Percentiles rank a stretch among this genome's conserved stretches.
Conservation (phyloP, 2,888 invertebrate species). For the Caprella mutica region DNA sequence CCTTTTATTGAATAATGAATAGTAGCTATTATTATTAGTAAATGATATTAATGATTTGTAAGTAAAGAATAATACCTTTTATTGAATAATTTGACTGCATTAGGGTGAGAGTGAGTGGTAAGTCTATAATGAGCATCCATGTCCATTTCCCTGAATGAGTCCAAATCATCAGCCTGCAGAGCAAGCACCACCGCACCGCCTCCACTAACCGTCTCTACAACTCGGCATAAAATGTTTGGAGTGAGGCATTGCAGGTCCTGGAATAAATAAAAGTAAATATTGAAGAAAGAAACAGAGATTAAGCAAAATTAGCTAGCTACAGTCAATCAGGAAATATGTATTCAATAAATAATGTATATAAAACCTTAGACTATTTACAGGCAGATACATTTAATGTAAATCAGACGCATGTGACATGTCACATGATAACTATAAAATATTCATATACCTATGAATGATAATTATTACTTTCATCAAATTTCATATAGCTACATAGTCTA, state of each 20-base stretch:
- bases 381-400: neutral
- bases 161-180: constrained; percentile 64
- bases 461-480: too few species aligned
- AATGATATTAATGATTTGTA: too few species aligned
- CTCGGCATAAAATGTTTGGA: constrained; percentile 88
- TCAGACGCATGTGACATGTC: neutral
- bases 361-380: neutral
- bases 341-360: neutral
- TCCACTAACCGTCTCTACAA: constrained; percentile 95
- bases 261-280: too few species aligned
- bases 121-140: constrained; percentile 93
- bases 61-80: too few species aligned
- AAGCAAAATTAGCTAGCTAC: neutral
- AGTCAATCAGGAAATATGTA: neutral
- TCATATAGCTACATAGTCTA: too few species aligned
- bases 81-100: constrained; percentile 22
- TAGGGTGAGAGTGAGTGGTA: constrained; percentile 22
- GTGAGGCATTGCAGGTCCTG: constrained; percentile 95
- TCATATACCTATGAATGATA: too few species aligned
- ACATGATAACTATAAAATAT: too few species aligned
- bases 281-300: neutral
- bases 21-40: too few species aligned
- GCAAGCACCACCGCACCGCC: constrained; percentile 85
- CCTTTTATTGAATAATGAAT: too few species aligned
- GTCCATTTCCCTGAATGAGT: constrained; percentile 85